A percentile compares a stretch with the other conserved stretches of the same genome.
Conservation (phyloP, 2,113 vertebrate genomes). For the Gobiocypris rarus region DNA sequence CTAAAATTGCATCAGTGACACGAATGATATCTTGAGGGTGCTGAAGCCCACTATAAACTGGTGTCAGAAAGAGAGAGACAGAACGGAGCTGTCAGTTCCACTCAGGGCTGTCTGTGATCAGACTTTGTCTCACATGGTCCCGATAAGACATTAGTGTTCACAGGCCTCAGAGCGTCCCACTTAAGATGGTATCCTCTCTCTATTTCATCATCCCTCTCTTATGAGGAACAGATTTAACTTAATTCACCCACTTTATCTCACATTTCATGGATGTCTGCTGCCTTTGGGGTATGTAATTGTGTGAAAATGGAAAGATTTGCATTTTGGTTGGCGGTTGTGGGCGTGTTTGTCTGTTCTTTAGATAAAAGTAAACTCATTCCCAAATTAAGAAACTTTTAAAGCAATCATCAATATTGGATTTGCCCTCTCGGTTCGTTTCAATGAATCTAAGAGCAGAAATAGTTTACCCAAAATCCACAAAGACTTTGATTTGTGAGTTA, state of each 20-base stretch:
- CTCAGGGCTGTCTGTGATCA: slow-evolving; percentile 47
- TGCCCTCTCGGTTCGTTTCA: neutral
- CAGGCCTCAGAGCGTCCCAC: slow-evolving; percentile 2
- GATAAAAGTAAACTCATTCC: neutral
- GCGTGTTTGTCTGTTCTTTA: neutral
- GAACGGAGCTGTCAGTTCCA: slow-evolving; percentile 40
- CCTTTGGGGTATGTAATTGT: slow-evolving; percentile 16
- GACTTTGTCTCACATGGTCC: neutral
- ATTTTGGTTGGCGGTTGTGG: neutral
- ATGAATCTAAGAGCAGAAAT: too few species aligned
- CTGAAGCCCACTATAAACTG: neutral
- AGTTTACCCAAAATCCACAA: neutral
- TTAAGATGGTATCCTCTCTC: slow-evolving; percentile 11
- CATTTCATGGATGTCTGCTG: slow-evolving; percentile 37
- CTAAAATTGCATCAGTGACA: neutral
- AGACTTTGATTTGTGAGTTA: neutral
- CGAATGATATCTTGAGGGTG: slow-evolving; percentile 9
- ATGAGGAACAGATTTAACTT: slow-evolving; percentile 25
- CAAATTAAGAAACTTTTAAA: neutral
- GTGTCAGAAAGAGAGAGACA: neutral
- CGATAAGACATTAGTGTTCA: slow-evolving; percentile 39
- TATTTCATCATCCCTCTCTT: slow-evolving; percentile 26
- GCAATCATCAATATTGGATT: neutral
- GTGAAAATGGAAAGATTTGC: neutral
- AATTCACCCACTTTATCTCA: slow-evolving; percentile 32